Evolutionary conservation across 2,113 vertebrate species (phyloP), one percentile per base, ranked within the genome.

Genomic region (Eurystomus gularis): DNA sequence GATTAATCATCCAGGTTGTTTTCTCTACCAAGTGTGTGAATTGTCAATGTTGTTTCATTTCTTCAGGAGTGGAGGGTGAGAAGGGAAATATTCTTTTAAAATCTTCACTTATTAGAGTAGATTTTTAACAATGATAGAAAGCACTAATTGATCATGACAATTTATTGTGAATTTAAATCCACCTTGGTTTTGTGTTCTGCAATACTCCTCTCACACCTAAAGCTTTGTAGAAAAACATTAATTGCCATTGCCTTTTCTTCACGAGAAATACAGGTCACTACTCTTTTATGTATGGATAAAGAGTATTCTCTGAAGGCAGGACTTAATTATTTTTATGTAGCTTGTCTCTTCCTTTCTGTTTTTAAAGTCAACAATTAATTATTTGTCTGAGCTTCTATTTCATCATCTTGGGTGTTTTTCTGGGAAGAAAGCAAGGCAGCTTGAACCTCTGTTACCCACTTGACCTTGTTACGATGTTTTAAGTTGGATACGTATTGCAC

Each of bases 1-100:
- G 87, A 97, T 97, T 96, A 90, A 97, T 97, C 84, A 93, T 72
- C 86, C 73, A 96, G 92, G 86, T 89, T 96, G 89, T 90, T 97
- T 97, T 95, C 81, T 82, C 75, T 80, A 92, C 55, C 75, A 58
- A 79, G 54, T 49, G 61, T 80, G 91, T 95, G 77, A 87, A 82
- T 62, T 92, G 92, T 94, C 94, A 96, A 13, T 52, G 91, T 84
- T 96, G 78, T 71, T 97, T 94, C 85, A 93, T 95, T 87, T 86
- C 87, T 72, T 86, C 33, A 76, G 73, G 25, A 95, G 44, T 7
- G 3, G 20, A 87, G 15, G 12, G 54, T 20, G 16, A 93, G 35
- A 94, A 81, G 5, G 33, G 28, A 79, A 65, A 52, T 54, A 26
- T 75, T 39, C 71, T 79, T 58, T 61, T 52, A 6, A 21, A 82